Evolutionary conservation across 2,888 invertebrate species (phyloP).

Genomic region (Laspeyria flexula): DNA sequence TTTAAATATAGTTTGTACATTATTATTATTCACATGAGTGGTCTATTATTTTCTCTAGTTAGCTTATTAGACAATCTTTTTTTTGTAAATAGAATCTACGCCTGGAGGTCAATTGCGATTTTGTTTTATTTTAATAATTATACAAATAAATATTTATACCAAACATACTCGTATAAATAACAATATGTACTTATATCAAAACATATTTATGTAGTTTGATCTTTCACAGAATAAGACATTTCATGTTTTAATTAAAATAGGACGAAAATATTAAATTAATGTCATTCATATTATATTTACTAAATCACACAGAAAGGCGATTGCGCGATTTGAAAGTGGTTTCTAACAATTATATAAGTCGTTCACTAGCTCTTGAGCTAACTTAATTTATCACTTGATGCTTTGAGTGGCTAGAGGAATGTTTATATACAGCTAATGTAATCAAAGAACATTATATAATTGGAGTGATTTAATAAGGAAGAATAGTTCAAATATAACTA

Average conservation of each 20-base stretch:
- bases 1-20: background rate
- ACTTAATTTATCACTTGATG: constrained; percentile 10
- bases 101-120: too few relatives aligned
- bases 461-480: background rate
- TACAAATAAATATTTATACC: too few relatives aligned
- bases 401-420: background rate
- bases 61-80: too few relatives aligned
- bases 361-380: constrained; percentile 1
- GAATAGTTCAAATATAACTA: background rate
- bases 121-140: too few relatives aligned
- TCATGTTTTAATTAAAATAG: too few relatives aligned
- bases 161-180: too few relatives aligned
- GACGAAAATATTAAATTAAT: too few relatives aligned
- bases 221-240: too few relatives aligned
- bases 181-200: too few relatives aligned
- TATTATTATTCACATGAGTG: background rate
- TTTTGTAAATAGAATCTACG: too few relatives aligned
- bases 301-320: background rate
- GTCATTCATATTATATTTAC: too few relatives aligned
- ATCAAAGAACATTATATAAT: constrained; percentile 5
- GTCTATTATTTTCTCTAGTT: background rate
- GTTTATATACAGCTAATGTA: background rate
- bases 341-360: background rate
- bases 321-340: constrained; percentile 1
- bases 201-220: too few relatives aligned